Percentiles rank a stretch among this genome's conserved stretches.
Evolutionary conservation across 2,888 invertebrate genomes (phyloP).

Genomic region (Leptinotarsa haldemani): DNA sequence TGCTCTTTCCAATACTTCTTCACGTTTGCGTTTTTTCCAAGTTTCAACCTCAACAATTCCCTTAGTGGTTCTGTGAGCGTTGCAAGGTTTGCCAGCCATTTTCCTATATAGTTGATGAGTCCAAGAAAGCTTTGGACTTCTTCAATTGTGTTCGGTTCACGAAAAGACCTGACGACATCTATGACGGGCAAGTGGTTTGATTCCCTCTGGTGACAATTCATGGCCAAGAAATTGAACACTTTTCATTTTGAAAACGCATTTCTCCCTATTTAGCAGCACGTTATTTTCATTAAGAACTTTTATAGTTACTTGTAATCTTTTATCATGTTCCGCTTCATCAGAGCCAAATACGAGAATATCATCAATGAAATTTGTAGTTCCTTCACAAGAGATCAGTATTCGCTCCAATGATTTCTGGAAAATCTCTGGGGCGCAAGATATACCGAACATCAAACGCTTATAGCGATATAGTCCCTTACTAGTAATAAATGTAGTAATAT

Average conservation of each 20-base stretch:
- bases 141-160: conserved; percentile 45
- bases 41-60: conserved; percentile 8
- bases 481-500: too few relatives aligned
- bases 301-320: conserved; percentile 33
- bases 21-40: conserved; percentile 25
- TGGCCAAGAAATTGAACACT: conserved; percentile 41
- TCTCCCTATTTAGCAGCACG: too few relatives aligned
- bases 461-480: too few relatives aligned
- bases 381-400: conserved; percentile 57
- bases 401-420: conserved; percentile 59
- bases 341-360: too few relatives aligned
- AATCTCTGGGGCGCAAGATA: conserved; percentile 60
- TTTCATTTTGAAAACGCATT: too few relatives aligned
- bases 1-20: conserved; percentile 30
- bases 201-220: conserved; percentile 25
- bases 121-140: too few relatives aligned
- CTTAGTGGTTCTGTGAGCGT: conserved; percentile 10
- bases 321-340: conserved; percentile 53
- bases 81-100: too few relatives aligned
- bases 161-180: conserved; percentile 32
- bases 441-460: conserved; percentile 55
- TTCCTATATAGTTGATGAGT: conserved; percentile 56
- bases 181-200: conserved; percentile 33
- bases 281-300: conserved; percentile 45
- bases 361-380: conserved; percentile 59